Base-by-base conservation (phyloP, 1,140 invertebrate species). In the Cylas formicarius region DNA sequence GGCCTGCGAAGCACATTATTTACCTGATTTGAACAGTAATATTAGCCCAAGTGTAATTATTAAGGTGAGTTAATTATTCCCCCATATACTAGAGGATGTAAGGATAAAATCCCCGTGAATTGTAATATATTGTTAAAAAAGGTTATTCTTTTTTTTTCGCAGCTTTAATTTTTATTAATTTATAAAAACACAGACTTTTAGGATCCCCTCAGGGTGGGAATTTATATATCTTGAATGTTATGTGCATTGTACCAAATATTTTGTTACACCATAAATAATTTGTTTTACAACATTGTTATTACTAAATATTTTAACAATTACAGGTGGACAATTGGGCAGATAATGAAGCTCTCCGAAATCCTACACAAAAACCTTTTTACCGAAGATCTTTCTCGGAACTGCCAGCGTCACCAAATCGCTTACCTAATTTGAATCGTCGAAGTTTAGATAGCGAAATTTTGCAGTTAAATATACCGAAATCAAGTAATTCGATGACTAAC, bases 381-480 rank as follows among this genome's bases (percentile, higher is more conserved):
- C 65, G 77, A 46, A 58, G 79, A 52, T 81, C 79, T 0, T 79
- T 81, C 32, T 81, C 78, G 0, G 78, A 81, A 39, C 47, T 65
- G 27, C 57, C 58, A n/a, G 70, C 72, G 31, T 67, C 65, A 3
- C 69, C 66, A 46, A 52, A 67, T 50, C 32, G 57, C 9, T 40
- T 53, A 16, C 47, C 55, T 10, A 65, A 70, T 58, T 49, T 66
- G 5, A 21, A 68, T 69, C 35, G 75, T 58, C 28, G 74, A 66
- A 64, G 71, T 69, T 20, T 70, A 70, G 66, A 71, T 67, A 42
- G 44, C 31, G 61, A 57, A 6, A 29, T 57, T n/a, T 47, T 61
- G 8, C 52, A 60, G 31, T 14, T 47, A 2, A 51, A 49, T 23
- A 56, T 62, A 44, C 60, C 61, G 5, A 63, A 62, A 38, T 60